Evolutionary conservation across 2,797 vertebrate genomes (phyloP).

Genomic region (Emydoidea blandingii): DNA sequence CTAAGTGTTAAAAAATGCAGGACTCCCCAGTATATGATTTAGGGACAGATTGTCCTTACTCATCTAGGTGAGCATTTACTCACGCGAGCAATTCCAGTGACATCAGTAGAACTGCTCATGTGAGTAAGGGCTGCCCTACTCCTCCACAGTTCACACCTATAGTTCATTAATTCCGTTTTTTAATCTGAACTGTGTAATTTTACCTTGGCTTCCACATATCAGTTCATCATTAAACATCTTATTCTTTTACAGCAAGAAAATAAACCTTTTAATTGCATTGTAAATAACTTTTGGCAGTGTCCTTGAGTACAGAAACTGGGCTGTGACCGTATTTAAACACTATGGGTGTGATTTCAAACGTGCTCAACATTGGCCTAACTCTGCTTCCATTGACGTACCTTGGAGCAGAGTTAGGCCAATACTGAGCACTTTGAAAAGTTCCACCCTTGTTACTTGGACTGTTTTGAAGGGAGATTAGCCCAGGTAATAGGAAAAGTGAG

Average conservation of each 20-base stretch:
- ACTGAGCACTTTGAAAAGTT: rapidly evolving
- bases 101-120: not conserved
- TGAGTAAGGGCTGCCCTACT: not conserved
- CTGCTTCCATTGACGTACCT: not conserved
- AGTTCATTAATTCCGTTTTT: not conserved
- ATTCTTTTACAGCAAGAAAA: not conserved
- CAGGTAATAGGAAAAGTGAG: rapidly evolving
- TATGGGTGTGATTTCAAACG: not conserved
- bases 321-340: not conserved
- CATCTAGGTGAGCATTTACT: not conserved
- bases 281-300: not conserved
- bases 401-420: not conserved
- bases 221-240: not conserved
- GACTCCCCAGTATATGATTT: not conserved
- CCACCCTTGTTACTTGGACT: not conserved
- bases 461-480: not conserved
- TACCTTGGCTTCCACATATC: not conserved
- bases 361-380: not conserved
- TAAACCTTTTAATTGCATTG: not conserved
- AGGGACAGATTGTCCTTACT: not conserved
- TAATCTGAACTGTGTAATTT: rapidly evolving
- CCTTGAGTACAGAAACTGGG: not conserved
- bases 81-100: not conserved
- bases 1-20: not conserved
- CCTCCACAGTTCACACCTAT: rapidly evolving